phyloP scores from a whole-genome alignment of 2,113 vertebrate genomes.

The Pogona vitticeps region DNA sequence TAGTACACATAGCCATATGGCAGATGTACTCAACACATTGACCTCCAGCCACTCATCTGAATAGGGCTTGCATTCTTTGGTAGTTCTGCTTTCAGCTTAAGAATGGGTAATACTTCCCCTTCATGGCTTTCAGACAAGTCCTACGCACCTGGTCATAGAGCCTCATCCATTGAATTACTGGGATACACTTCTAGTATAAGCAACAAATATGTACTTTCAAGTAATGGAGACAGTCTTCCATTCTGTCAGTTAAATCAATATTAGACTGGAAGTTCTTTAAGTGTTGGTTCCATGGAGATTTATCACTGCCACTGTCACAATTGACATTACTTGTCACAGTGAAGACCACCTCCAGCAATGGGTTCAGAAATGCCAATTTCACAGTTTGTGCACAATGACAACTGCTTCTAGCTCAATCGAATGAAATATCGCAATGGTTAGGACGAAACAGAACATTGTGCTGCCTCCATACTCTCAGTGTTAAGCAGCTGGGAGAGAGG shows the following conservation, averaged over 20 bases:
- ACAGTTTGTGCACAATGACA: constrained; percentile 30
- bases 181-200: neutral
- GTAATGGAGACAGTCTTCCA: constrained; percentile 18
- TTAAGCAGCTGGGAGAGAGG: neutral
- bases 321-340: constrained; percentile 24
- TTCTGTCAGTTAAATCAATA: constrained; percentile 36
- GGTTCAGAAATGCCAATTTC: constrained; percentile 36
- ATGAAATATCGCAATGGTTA: constrained; percentile 10
- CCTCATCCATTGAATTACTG: neutral
- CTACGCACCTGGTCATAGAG: neutral
- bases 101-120: neutral
- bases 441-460: neutral
- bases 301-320: constrained; percentile 28
- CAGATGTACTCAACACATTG: no score
- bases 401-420: constrained; percentile 2
- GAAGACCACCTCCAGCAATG: constrained; percentile 25
- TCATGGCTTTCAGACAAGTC: neutral
- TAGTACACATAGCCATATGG: neutral
- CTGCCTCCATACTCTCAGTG: no score
- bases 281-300: constrained; percentile 28
- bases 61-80: neutral
- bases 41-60: no score
- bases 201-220: constrained; percentile 18
- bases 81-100: neutral
- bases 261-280: constrained; percentile 22